These are phyloP conservation scores for Charina bottae DNA, from an alignment of 2,113 vertebrate genomes.

Conservation along the genomic window DNA sequence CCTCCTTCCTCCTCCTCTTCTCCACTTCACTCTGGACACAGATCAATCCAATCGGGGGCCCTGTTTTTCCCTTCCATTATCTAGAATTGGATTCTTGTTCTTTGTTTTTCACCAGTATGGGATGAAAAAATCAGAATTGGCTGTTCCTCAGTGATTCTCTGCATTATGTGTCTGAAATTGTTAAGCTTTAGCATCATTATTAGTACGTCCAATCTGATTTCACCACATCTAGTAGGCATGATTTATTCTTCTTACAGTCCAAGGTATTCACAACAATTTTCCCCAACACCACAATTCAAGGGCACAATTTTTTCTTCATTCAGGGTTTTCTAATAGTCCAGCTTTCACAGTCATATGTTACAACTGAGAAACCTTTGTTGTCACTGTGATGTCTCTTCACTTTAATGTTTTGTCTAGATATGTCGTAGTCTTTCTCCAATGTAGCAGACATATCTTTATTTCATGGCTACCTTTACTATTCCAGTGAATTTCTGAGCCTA, in stretches of 20 bases:
- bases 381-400: not conserved
- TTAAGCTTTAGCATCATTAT: not conserved
- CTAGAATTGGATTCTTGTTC: not conserved
- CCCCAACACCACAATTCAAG: not conserved
- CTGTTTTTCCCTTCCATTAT: not conserved
- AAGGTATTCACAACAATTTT: not conserved
- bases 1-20: not conserved
- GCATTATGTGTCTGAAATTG: not conserved
- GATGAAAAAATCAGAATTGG: not conserved
- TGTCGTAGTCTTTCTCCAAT: too few relatives aligned
- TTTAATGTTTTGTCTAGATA: too few relatives aligned
- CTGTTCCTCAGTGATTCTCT: not conserved
- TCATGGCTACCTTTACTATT: too few relatives aligned
- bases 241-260: not conserved
- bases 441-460: too few relatives aligned
- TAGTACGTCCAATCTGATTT: not conserved
- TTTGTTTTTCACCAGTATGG: not conserved
- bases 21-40: not conserved
- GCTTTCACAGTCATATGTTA: not conserved
- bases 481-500: too few relatives aligned
- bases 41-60: not conserved
- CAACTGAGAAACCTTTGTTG: not conserved
- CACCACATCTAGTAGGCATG: not conserved
- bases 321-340: not conserved
- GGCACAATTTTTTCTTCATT: not conserved